Base-by-base conservation (phyloP, 2,113 vertebrate species). In the Pituophis catenifer region DNA sequence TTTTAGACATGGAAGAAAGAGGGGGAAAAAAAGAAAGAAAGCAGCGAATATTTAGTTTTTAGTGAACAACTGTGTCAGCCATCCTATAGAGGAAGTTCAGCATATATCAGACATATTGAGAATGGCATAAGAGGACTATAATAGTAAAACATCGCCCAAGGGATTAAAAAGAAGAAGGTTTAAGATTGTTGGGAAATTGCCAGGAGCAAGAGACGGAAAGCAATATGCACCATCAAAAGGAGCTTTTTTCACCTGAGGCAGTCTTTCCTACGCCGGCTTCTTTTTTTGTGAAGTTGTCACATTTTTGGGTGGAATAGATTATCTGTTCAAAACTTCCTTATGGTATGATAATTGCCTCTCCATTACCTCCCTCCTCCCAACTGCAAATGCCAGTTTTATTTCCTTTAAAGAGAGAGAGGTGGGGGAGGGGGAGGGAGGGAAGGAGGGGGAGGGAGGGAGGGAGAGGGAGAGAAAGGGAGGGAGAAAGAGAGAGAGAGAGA, bases 191-290 rank as follows among this genome's bases (percentile, higher is more conserved):
- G 88, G 65, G 86, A 91, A 0, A 48, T 1, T 1, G 92, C 94
- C 8, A 0, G 93, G 87, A 95, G 94, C 93, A 8, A 94, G 90
- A 95, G 50, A 95, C 92, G 88, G 91, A 95, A 92, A 94, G 95
- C 96, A 95, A 92, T 44, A 94, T 23, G 92, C 87, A 38, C 38
- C n/a, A 96, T 94, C 96, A 96, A 97, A 97, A 55, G 96, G 87
- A 95, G 89, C 86, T 58, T 90, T 91, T 94, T 59, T 59, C 26
- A 95, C 93, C 95, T 17, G 3, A 87, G 95, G 95, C 94, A 88
- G 53, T 96, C 62, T 89, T 86, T 75, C 50, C 88, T 85, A 24
- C 0, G 23, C 65, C 88, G n/a, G 48, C 93, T 65, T 55, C 92
- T 29, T 26, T 91, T 59, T 86, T 62, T 94, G 6, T 24, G 93